Evolutionary conservation across 2,888 invertebrate species (phyloP).

Genomic region (Pachymerium ferrugineum): DNA sequence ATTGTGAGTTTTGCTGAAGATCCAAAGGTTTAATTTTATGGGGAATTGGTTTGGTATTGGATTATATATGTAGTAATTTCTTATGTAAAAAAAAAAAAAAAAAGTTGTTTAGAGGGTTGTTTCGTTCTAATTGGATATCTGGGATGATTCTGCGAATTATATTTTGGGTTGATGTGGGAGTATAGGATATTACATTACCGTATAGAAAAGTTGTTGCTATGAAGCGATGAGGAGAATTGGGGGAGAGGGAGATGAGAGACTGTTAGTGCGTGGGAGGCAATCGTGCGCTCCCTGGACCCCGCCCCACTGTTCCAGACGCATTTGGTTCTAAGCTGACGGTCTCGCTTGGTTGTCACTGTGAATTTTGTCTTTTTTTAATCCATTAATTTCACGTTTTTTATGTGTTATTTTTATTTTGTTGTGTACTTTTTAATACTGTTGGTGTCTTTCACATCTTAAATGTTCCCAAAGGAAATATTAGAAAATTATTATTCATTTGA

Average conservation of each 20-base stretch:
- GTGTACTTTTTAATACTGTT: background rate
- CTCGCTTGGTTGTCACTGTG: constrained; percentile 15
- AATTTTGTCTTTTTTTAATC: background rate
- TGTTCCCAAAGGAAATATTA: constrained; percentile 2
- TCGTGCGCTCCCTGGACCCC: constrained; percentile 13
- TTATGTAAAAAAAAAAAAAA: no score
- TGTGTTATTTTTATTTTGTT: background rate
- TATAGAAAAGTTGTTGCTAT: background rate
- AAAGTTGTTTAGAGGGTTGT: no score
- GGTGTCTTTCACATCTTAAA: background rate
- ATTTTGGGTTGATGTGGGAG: background rate
- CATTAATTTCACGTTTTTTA: constrained; percentile 1
- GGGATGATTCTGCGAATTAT: no score
- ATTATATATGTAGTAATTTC: no score
- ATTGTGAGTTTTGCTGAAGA: no score
- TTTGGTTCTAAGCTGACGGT: constrained; percentile 7
- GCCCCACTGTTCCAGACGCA: constrained; percentile 22
- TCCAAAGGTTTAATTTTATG: no score
- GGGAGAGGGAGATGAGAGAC: background rate
- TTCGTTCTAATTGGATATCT: no score
- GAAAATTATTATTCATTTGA: constrained; percentile 14
- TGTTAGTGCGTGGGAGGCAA: constrained; percentile 24
- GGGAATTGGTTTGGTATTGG: no score
- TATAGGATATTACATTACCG: background rate
- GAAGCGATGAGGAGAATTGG: background rate